A percentile compares a stretch with the other conserved stretches of the same genome.
These are phyloP conservation scores for Tenthredo livida DNA, from an alignment of 2,888 invertebrate genomes.

Conservation along the genomic window DNA sequence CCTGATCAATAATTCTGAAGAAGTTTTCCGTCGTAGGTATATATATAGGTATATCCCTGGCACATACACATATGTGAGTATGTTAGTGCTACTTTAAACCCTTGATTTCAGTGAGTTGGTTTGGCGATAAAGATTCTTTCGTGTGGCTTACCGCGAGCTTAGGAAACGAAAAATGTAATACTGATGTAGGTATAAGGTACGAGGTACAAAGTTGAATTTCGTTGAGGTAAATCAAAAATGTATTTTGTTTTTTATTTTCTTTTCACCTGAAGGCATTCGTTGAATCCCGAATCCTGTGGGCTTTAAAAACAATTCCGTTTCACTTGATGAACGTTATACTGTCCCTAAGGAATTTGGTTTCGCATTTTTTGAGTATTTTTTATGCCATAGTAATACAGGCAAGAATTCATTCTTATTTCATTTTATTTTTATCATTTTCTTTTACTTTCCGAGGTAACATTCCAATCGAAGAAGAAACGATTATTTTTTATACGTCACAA, in stretches of 20 bases:
- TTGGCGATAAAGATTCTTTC: not conserved
- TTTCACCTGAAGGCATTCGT: too few relatives aligned
- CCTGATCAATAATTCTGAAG: slow-evolving; percentile 15
- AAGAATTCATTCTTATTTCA: not conserved
- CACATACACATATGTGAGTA: not conserved
- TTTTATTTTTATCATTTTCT: not conserved
- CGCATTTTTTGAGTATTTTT: not conserved
- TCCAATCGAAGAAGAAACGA: slow-evolving; percentile 4
- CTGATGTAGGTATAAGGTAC: not conserved
- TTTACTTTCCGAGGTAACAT: not conserved
- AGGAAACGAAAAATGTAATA: not conserved
- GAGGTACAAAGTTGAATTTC: not conserved
- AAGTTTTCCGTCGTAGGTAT: not conserved
- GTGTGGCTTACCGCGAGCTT: too few relatives aligned
- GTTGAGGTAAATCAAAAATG: not conserved
- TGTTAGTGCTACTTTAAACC: slow-evolving; percentile 22
- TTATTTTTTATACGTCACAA: slow-evolving; percentile 9
- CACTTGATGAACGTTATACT: not conserved
- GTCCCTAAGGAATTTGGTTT: not conserved
- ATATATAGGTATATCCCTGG: not conserved
- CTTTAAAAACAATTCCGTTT: slow-evolving; percentile 16
- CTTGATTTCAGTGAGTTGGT: slow-evolving; percentile 7
- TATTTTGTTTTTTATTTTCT: not conserved
- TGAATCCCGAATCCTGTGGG: not conserved
- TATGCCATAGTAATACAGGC: not conserved